Conservation (phyloP, 92 coral and sea anemone species). For the Palythoa heliodiscus region DNA sequence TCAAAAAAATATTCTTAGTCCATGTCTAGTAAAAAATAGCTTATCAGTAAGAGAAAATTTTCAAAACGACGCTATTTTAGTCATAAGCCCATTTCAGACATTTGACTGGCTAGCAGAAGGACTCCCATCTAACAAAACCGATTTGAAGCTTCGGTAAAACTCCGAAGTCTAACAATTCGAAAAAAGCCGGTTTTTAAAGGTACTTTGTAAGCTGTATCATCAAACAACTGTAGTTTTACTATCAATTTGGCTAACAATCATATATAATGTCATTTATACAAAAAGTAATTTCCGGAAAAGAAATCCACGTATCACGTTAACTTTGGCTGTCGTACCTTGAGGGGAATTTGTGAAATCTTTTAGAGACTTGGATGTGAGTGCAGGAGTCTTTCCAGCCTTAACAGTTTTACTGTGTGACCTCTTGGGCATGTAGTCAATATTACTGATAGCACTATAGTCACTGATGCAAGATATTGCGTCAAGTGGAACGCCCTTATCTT, state of each 20-base stretch:
- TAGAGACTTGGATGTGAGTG: conserved; percentile 85
- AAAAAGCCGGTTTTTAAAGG: too few relatives aligned
- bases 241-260: too few relatives aligned
- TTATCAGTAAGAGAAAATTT: too few relatives aligned
- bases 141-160: too few relatives aligned
- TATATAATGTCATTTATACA: too few relatives aligned
- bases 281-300: too few relatives aligned
- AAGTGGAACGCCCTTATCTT: conserved; percentile 65
- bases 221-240: too few relatives aligned
- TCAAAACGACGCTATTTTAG: too few relatives aligned
- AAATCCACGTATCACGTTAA: neutral
- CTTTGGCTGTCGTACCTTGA: conserved; percentile 66
- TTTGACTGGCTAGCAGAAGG: neutral
- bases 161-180: neutral
- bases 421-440: conserved; percentile 65
- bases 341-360: conserved; percentile 97
- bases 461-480: conserved; percentile 89
- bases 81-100: neutral
- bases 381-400: conserved; percentile 60
- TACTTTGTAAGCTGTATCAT: too few relatives aligned
- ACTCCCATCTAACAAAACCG: too few relatives aligned
- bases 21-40: too few relatives aligned
- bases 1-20: too few relatives aligned
- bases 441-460: conserved; percentile 78
- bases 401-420: conserved; percentile 47